A percentile compares a stretch with the other conserved stretches of the same genome.
These are phyloP conservation scores for Emydoidea blandingii DNA, from an alignment of 2,797 vertebrate species.

Conservation along the genomic window DNA sequence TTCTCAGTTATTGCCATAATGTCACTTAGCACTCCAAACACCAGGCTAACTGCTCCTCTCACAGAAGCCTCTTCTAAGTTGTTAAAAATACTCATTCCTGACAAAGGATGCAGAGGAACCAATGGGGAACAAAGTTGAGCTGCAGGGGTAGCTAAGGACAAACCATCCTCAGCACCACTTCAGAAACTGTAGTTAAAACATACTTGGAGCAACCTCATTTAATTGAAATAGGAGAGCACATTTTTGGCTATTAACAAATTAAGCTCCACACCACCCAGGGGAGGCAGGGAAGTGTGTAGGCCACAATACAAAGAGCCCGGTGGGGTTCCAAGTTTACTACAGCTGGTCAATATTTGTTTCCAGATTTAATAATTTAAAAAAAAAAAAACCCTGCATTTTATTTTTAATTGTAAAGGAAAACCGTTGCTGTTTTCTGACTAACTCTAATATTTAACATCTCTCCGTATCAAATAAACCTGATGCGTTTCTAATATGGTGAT, in stretches of 20 bases:
- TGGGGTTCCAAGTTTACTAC: background rate
- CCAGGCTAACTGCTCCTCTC: background rate
- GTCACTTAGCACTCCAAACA: rapidly evolving
- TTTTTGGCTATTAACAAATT: background rate
- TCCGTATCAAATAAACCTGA: background rate
- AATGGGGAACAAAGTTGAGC: background rate
- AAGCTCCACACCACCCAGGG: background rate
- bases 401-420: background rate
- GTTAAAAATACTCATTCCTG: background rate
- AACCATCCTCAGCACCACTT: background rate
- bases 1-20: background rate
- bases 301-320: background rate
- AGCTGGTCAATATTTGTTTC: background rate
- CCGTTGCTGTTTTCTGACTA: background rate
- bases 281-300: background rate
- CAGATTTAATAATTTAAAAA: background rate
- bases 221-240: background rate
- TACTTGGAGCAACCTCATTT: background rate
- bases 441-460: background rate
- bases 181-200: background rate
- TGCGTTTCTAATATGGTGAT: background rate
- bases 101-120: background rate
- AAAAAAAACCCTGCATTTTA: background rate
- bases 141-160: background rate
- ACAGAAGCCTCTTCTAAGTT: background rate